Evolutionary conservation across 2,888 invertebrate genomes (phyloP).

Genomic region (Aspidiotus rigidus): DNA sequence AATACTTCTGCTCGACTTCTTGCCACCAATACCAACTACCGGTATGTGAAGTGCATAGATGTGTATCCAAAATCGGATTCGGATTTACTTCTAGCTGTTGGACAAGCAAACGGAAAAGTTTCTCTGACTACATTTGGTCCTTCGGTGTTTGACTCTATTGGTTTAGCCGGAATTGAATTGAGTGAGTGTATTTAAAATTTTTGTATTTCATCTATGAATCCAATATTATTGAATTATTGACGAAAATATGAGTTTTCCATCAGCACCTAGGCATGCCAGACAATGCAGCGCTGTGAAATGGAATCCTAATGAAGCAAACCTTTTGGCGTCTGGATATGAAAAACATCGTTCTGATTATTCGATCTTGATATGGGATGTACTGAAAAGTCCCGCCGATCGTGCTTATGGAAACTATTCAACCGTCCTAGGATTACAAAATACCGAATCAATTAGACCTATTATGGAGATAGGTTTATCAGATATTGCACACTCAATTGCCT

Average conservation of each 20-base stretch:
- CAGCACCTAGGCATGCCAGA: slow-evolving; percentile 73
- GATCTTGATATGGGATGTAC: slow-evolving; percentile 80
- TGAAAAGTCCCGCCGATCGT: slow-evolving; percentile 44
- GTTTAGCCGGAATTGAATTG: slow-evolving; percentile 66
- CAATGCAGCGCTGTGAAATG: slow-evolving; percentile 80
- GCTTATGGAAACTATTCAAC: slow-evolving; percentile 29
- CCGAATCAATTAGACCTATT: slow-evolving; percentile 48
- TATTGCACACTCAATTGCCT: slow-evolving; percentile 71
- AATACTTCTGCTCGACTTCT: slow-evolving; percentile 59
- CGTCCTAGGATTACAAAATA: slow-evolving; percentile 18
- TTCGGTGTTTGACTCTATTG: slow-evolving; percentile 55
- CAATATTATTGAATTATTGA: slow-evolving; percentile 5
- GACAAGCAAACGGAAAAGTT: slow-evolving; percentile 81
- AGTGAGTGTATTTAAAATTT: slow-evolving; percentile 47
- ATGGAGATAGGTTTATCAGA: slow-evolving; percentile 76
- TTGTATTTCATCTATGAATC: not conserved
- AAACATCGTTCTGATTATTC: slow-evolving; percentile 82
- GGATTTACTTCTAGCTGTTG: slow-evolving; percentile 75
- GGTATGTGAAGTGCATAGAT: slow-evolving; percentile 77
- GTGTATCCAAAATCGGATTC: slow-evolving; percentile 65
- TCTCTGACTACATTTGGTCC: slow-evolving; percentile 68
- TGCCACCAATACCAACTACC: slow-evolving; percentile 62
- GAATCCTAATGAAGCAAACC: slow-evolving; percentile 71
- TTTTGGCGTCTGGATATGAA: slow-evolving; percentile 79
- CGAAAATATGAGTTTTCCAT: not conserved